Conservation (phyloP, 2,888 invertebrate genomes). For the Euzetes globulus region DNA sequence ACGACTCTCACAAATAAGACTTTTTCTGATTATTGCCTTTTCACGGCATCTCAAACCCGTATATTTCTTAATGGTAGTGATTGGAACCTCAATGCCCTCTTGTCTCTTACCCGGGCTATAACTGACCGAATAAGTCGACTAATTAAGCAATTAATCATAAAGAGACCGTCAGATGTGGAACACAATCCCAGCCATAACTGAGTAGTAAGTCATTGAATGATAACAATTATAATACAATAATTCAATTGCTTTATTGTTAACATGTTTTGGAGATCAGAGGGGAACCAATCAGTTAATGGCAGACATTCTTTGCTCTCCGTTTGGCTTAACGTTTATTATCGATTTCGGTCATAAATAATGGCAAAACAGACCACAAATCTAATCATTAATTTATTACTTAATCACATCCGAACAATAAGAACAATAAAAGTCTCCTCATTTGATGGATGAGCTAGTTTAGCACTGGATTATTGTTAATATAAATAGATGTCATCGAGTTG, state of each 20-base stretch:
- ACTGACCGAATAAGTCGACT: constrained; percentile 19
- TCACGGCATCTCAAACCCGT: neutral
- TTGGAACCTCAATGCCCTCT: neutral
- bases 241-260: constrained; percentile 23
- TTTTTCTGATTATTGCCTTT: neutral
- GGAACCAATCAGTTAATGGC: constrained; percentile 8
- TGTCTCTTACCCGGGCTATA: neutral
- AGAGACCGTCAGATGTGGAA: constrained; percentile 1
- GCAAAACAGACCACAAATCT: neutral
- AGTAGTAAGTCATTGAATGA: neutral
- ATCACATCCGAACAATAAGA: constrained; percentile 24
- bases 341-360: constrained; percentile 9
- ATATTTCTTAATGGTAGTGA: neutral
- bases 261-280: constrained; percentile 9
- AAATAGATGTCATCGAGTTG: constrained; percentile 25
- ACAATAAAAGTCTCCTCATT: constrained; percentile 7
- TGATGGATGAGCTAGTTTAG: constrained; percentile 14
- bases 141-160: constrained; percentile 30
- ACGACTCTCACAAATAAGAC: neutral
- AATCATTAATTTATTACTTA: constrained; percentile 29
- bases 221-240: constrained; percentile 20
- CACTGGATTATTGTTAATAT: neutral
- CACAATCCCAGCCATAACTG: no score
- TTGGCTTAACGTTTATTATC: constrained; percentile 13
- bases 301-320: neutral